Evolutionary conservation across 2,113 vertebrate species (phyloP).

Genomic region (Anoura caudifer): DNA sequence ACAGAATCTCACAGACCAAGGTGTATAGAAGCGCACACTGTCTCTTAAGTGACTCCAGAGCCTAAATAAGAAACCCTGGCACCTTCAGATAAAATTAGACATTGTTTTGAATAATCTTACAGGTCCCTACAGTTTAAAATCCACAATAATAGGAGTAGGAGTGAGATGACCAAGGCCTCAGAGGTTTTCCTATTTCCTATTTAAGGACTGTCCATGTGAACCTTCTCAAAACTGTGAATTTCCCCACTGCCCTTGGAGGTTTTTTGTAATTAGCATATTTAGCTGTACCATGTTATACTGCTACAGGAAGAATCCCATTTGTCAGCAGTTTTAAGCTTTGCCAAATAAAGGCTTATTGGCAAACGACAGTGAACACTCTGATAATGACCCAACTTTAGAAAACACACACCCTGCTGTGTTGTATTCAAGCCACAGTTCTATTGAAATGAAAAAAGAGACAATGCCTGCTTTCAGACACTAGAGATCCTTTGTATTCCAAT

Average conservation of each 20-base stretch:
- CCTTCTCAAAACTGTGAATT: conserved; percentile 38
- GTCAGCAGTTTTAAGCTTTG: conserved; percentile 87
- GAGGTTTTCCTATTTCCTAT: background rate
- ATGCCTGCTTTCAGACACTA: conserved; percentile 84
- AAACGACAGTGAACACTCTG: conserved; percentile 80
- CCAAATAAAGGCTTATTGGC: conserved; percentile 88
- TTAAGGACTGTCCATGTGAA: conserved; percentile 39
- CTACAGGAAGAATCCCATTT: conserved; percentile 85
- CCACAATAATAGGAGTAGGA: background rate
- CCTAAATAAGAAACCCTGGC: background rate
- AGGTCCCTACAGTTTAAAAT: background rate
- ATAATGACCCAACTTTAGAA: conserved; percentile 85
- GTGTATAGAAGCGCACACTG: background rate
- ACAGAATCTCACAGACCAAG: conserved; percentile 7
- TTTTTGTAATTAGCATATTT: conserved; percentile 84
- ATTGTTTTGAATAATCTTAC: background rate
- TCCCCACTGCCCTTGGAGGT: conserved; percentile 60
- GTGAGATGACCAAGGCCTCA: background rate
- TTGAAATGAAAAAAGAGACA: conserved; percentile 82
- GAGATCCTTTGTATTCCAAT: conserved; percentile 83
- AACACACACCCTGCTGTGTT: conserved; percentile 85
- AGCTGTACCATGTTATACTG: conserved; percentile 78
- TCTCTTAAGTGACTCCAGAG: background rate
- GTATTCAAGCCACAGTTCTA: conserved; percentile 81
- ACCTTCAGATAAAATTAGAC: background rate